These are phyloP conservation scores for Agriopis aurantiaria DNA, from an alignment of 2,888 invertebrate genomes.

Conservation along the genomic window DNA sequence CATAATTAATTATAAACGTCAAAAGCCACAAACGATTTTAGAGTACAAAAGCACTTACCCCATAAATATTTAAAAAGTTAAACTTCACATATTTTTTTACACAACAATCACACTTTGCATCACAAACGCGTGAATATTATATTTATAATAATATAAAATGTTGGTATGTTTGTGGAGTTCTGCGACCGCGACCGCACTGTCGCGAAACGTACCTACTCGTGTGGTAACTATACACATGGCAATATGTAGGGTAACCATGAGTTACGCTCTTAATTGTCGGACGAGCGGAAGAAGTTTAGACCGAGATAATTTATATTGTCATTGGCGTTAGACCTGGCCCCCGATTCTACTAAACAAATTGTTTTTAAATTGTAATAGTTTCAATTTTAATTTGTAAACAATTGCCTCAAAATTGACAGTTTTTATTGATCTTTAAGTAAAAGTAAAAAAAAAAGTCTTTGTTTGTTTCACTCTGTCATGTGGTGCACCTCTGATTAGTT, in stretches of 20 bases:
- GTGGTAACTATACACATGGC: slow-evolving; percentile 17
- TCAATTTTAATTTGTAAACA: no score
- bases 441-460: no score
- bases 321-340: no score
- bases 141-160: not conserved
- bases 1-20: no score
- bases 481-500: no score
- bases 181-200: slow-evolving; percentile 16
- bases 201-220: slow-evolving; percentile 12
- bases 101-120: slow-evolving; percentile 23
- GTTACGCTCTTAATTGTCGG: not conserved
- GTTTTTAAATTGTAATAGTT: no score
- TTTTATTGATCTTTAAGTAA: no score
- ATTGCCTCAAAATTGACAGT: no score
- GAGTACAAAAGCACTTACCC: not conserved
- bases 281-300: not conserved
- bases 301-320: no score
- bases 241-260: slow-evolving; percentile 9
- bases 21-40: not conserved
- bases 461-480: no score
- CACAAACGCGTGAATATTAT: slow-evolving; percentile 5
- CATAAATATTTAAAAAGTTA: not conserved
- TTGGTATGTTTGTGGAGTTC: not conserved
- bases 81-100: slow-evolving; percentile 3
- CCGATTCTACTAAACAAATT: no score